Percentiles rank a stretch among this genome's conserved stretches.
Evolutionary conservation across 53 echinoderm and acorn worm species (phyloP).

Genomic region (Patiria pectinifera): DNA sequence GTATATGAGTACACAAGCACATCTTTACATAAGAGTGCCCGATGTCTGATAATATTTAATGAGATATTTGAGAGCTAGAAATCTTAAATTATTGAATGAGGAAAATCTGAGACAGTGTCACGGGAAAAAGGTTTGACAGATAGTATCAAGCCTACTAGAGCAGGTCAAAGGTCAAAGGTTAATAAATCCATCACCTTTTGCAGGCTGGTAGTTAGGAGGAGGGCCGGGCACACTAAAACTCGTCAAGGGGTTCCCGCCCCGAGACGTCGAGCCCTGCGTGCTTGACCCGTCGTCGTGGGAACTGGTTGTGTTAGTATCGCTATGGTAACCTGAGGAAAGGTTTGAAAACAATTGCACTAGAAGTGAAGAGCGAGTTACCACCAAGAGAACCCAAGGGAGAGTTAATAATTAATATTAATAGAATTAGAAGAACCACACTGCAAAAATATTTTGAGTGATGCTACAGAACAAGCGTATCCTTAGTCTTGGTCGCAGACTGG

Average conservation of each 20-base stretch:
- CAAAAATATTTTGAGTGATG: too few relatives aligned
- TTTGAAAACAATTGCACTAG: slow-evolving; percentile 23
- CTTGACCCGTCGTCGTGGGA: slow-evolving; percentile 88
- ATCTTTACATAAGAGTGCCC: too few relatives aligned
- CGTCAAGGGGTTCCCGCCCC: slow-evolving; percentile 79
- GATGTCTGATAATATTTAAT: too few relatives aligned
- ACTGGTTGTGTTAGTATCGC: slow-evolving; percentile 88
- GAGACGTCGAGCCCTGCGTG: slow-evolving; percentile 72
- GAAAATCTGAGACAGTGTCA: not conserved
- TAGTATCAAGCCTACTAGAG: not conserved
- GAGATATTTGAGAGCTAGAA: too few relatives aligned
- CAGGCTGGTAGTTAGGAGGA: slow-evolving; percentile 90
- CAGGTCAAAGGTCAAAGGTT: slow-evolving; percentile 44
- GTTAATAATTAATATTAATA: not conserved
- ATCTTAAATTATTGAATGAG: not conserved
- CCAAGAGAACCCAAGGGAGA: not conserved
- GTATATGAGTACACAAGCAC: too few relatives aligned
- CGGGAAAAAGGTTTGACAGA: not conserved
- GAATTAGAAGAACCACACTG: not conserved
- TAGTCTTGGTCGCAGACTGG: too few relatives aligned
- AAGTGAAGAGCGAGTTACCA: not conserved
- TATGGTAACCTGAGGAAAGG: slow-evolving; percentile 92
- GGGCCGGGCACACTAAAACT: slow-evolving; percentile 99
- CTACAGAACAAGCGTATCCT: too few relatives aligned
- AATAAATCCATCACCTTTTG: slow-evolving; percentile 33